A percentile compares a stretch with the other conserved stretches of the same genome.
phyloP scores from a whole-genome alignment of 1,140 invertebrate genomes.

The Cyphomyrmex costatus region DNA sequence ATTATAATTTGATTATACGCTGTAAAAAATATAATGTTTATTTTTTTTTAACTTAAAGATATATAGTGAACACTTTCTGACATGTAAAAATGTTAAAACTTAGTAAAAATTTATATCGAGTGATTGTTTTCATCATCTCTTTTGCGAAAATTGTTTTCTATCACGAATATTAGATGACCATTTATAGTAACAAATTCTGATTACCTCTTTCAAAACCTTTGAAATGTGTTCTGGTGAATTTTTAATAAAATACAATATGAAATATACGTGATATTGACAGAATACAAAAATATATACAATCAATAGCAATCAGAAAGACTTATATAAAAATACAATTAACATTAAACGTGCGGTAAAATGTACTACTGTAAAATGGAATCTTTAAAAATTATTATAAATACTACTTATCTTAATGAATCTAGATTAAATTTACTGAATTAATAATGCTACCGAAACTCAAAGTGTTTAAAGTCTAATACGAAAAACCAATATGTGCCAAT shows the following conservation, averaged over 20 bases:
- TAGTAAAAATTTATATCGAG: background rate
- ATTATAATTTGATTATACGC: background rate
- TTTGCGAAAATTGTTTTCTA: constrained; percentile 13
- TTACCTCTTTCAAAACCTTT: background rate
- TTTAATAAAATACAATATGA: constrained; percentile 1
- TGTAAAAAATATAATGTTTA: no score
- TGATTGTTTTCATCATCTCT: background rate
- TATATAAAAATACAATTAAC: background rate
- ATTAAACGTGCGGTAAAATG: background rate
- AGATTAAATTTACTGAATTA: background rate
- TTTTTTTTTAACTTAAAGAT: no score
- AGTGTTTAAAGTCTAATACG: background rate
- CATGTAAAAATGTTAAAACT: no score
- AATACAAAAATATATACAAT: background rate
- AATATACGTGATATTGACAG: background rate
- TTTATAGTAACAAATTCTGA: constrained; percentile 13
- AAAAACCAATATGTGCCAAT: background rate
- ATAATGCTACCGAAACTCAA: background rate
- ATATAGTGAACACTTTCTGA: no score
- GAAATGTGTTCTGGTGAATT: background rate
- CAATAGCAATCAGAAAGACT: background rate
- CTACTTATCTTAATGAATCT: background rate
- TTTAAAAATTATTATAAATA: background rate
- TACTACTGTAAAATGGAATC: background rate
- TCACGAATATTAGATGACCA: background rate